Conservation (phyloP, 2,113 vertebrate genomes). For the Prionailurus bengalensis region DNA sequence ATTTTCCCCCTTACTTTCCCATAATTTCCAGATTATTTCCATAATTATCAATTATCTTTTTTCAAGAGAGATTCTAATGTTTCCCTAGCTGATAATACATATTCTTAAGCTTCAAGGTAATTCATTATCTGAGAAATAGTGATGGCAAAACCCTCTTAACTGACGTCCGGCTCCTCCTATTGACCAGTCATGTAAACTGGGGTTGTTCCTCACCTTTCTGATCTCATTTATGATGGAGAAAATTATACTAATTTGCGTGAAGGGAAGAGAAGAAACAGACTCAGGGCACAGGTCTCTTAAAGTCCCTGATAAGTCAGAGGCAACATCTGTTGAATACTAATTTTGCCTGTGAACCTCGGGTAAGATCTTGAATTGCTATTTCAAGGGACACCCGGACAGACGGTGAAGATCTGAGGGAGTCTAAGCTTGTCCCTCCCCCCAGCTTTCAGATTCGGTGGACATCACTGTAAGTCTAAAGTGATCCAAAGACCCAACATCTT, state of each 20-base stretch:
- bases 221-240: neutral
- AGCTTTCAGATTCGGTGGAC: neutral
- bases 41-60: neutral
- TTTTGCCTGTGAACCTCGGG: neutral
- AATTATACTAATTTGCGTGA: neutral
- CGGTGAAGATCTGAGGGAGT: neutral
- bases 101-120: slow-evolving; percentile 3
- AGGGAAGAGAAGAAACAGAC: neutral
- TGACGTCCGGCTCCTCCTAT: too few relatives aligned
- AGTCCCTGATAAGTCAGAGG: neutral
- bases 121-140: neutral
- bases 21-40: neutral
- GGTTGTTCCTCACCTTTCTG: neutral
- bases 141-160: neutral
- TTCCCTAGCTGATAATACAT: neutral
- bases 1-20: neutral
- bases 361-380: neutral
- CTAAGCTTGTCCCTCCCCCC: neutral
- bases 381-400: neutral
- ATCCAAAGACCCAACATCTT: neutral
- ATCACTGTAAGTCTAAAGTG: neutral
- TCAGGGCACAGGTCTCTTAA: neutral
- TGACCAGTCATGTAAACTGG: neutral
- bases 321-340: neutral
- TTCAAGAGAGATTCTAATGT: neutral